These are phyloP conservation scores for Mesocricetus auratus DNA, from an alignment of 2,113 vertebrate species.

Conservation along the genomic window DNA sequence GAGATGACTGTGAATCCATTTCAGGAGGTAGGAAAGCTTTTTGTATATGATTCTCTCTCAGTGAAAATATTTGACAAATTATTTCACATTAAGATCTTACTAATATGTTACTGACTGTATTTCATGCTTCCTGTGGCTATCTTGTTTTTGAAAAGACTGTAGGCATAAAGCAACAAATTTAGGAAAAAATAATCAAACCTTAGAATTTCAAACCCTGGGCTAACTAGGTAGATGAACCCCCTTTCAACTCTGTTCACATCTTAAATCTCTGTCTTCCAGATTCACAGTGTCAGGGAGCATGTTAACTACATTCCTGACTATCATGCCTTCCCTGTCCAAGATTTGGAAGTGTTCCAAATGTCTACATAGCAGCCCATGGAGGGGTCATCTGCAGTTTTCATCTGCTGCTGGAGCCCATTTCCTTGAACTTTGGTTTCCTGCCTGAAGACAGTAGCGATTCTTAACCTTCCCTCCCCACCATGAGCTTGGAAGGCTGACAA, in stretches of 20 bases:
- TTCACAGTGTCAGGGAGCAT: conserved; percentile 25
- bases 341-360: conserved; percentile 47
- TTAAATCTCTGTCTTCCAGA: conserved; percentile 38
- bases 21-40: conserved; percentile 45
- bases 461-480: not conserved
- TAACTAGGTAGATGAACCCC: conserved; percentile 9
- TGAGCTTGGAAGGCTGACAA: conserved; percentile 69
- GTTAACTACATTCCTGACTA: conserved; percentile 22
- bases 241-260: not conserved
- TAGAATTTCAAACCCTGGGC: conserved; percentile 53
- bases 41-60: not conserved
- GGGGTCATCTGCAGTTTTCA: conserved; percentile 24
- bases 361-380: conserved; percentile 32
- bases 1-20: conserved; percentile 47
- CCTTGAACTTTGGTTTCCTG: conserved; percentile 62
- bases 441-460: conserved; percentile 61
- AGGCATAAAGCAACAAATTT: not conserved
- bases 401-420: conserved; percentile 58
- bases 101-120: conserved; percentile 46
- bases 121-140: conserved; percentile 28
- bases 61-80: conserved; percentile 53
- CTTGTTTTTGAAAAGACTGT: conserved; percentile 47
- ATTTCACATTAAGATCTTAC: conserved; percentile 58
- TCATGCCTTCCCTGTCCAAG: conserved; percentile 4
- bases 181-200: conserved; percentile 23